phyloP scores from a whole-genome alignment of 2,113 vertebrate species.

The Crotophaga sulcirostris region DNA sequence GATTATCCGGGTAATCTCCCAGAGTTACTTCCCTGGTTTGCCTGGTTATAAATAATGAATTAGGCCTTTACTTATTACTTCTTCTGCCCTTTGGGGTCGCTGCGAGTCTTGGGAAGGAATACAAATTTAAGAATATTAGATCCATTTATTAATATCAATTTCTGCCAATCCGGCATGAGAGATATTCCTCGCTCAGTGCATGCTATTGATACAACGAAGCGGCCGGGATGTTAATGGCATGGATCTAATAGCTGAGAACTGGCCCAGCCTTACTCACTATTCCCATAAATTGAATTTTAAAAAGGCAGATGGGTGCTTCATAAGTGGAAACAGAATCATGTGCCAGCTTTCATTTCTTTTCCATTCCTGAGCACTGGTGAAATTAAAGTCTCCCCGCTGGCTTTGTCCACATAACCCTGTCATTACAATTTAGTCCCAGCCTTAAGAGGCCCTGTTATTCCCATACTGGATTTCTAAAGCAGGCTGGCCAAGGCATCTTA shows the following conservation, averaged over 20 bases:
- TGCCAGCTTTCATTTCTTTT: conserved; percentile 53
- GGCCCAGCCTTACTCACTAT: conserved; percentile 18
- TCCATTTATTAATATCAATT: conserved; percentile 64
- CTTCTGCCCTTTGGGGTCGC: conserved; percentile 58
- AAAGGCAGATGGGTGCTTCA: conserved; percentile 43
- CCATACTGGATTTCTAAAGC: not conserved
- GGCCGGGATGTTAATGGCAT: conserved; percentile 22
- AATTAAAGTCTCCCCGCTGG: conserved; percentile 27
- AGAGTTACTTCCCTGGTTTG: conserved; percentile 12
- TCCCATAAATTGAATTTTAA: conserved; percentile 60
- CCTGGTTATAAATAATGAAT: conserved; percentile 71
- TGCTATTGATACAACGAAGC: not conserved
- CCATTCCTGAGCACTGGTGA: not conserved
- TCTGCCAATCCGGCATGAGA: conserved; percentile 34
- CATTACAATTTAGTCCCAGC: not conserved
- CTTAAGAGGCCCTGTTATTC: not conserved
- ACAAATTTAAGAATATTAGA: conserved; percentile 61
- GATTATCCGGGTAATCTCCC: conserved; percentile 65
- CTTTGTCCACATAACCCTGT: conserved; percentile 8
- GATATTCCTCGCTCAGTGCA: not conserved
- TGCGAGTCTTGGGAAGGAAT: conserved; percentile 53
- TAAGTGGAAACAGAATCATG: conserved; percentile 55
- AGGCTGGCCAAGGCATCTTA: not conserved
- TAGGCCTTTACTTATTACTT: conserved; percentile 66
- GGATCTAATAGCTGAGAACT: conserved; percentile 35